Evolutionary conservation across 2,113 vertebrate genomes (phyloP), one percentile per base, ranked within the genome.

Genomic region (Heterocephalus glaber): DNA sequence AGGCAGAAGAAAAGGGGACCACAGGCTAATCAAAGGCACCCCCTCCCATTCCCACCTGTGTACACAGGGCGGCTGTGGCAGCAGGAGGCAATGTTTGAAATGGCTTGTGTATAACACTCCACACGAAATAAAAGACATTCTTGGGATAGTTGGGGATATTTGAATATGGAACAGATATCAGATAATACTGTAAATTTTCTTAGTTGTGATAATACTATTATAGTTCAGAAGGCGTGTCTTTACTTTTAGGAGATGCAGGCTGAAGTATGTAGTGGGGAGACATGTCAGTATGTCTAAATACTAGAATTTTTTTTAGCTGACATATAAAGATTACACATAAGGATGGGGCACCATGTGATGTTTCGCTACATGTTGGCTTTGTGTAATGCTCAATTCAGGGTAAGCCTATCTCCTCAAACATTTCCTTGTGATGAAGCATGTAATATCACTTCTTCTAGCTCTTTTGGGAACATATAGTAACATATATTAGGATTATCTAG

Each of bases 111-210:
- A n/a, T 52, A 85, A 77, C 35, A 81, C 19, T 91, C 76, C 54
- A 58, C 44, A 41, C 72, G n/a, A 92, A 97, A 95, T 66, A 90
- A 77, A 77, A 96, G 81, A 66, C 79, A 92, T 95, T 96, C 94
- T 89, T 84, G 87, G 41, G 81, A 93, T 74, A 65, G 58, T 19
- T 94, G 63, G 76, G 63, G 33, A 68, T 84, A 41, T 90, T 44
- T 95, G 94, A 87, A 60, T 66, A 87, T 30, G 28, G n/a, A 76
- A 38, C 72, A 28, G 35, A 82, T 47, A 47, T 66, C 49, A 90
- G 30, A 90, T 10, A 52, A 61, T 41, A 63, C 56, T 60, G 47
- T 56, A 72, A n/a, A 66, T 52, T 86, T 88, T 72, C 84, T 61
- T 58, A 76, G 24, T 35, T 63, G 47, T 86, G 95, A 89, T 70